Evolutionary conservation across 2,113 vertebrate species (phyloP).

Genomic region (Calyptomena viridis): DNA sequence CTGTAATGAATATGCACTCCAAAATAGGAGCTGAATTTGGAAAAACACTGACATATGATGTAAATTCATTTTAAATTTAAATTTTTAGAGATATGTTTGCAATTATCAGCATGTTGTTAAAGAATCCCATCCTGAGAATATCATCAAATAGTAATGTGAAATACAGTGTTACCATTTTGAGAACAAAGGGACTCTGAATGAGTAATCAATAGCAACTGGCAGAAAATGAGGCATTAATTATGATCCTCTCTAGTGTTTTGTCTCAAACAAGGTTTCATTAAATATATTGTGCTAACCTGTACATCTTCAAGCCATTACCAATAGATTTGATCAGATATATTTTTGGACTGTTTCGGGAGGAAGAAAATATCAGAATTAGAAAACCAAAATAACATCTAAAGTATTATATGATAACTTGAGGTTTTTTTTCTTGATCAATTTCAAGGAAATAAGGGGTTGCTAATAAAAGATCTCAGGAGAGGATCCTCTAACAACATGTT

Average conservation of each 20-base stretch:
- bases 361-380: slow-evolving; percentile 20
- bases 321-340: slow-evolving; percentile 67
- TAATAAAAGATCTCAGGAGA: slow-evolving; percentile 77
- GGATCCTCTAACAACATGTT: slow-evolving; percentile 72
- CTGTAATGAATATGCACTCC: slow-evolving; percentile 37
- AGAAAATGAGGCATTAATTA: slow-evolving; percentile 84
- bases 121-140: slow-evolving; percentile 78
- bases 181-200: slow-evolving; percentile 82
- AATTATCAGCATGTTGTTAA: slow-evolving; percentile 77
- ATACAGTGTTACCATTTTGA: slow-evolving; percentile 77
- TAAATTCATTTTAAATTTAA: slow-evolving; percentile 76
- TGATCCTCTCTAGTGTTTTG: slow-evolving; percentile 77
- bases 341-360: slow-evolving; percentile 38
- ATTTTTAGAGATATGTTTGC: slow-evolving; percentile 73
- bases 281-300: slow-evolving; percentile 82
- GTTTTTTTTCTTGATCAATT: slow-evolving; percentile 59
- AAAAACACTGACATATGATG: slow-evolving; percentile 69
- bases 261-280: slow-evolving; percentile 84
- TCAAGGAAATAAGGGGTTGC: slow-evolving; percentile 66
- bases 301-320: slow-evolving; percentile 70
- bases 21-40: slow-evolving; percentile 57
- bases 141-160: slow-evolving; percentile 80
- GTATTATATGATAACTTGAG: slow-evolving; percentile 31
- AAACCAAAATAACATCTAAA: slow-evolving; percentile 40
- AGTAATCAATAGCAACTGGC: slow-evolving; percentile 84